A percentile compares a stretch with the other conserved stretches of the same genome.
phyloP scores from a whole-genome alignment of 2,888 invertebrate genomes.

The Drosophila emarginata region DNA sequence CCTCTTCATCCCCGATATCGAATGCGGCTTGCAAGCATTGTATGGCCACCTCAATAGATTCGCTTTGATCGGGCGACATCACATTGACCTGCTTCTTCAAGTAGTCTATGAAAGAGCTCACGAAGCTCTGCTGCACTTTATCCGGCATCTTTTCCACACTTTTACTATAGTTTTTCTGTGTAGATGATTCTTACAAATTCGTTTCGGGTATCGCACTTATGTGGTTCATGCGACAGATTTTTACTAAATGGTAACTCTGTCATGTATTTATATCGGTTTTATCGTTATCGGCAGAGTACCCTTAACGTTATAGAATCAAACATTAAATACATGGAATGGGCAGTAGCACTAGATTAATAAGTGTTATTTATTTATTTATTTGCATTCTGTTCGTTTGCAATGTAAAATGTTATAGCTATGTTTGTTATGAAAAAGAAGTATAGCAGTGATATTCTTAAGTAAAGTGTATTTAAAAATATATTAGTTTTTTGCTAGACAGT shows the following conservation, averaged over 20 bases:
- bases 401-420: too few species aligned
- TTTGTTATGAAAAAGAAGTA: too few species aligned
- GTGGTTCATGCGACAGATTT: slow-evolving; percentile 21
- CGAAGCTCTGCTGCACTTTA: slow-evolving; percentile 81
- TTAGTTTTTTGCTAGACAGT: too few species aligned
- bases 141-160: slow-evolving; percentile 70
- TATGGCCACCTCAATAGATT: slow-evolving; percentile 92
- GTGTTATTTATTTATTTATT: too few species aligned
- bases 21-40: slow-evolving; percentile 97
- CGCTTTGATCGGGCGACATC: slow-evolving; percentile 80
- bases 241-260: neutral
- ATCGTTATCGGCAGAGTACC: neutral
- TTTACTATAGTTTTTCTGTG: neutral
- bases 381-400: too few species aligned
- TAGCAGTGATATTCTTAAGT: too few species aligned
- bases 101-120: slow-evolving; percentile 80
- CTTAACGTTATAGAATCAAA: neutral
- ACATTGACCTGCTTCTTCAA: slow-evolving; percentile 79
- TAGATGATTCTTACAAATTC: neutral
- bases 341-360: too few species aligned
- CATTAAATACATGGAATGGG: too few species aligned
- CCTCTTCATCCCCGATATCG: slow-evolving; percentile 84
- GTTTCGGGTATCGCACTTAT: neutral
- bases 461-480: too few species aligned
- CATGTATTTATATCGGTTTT: neutral